Base-by-base conservation (phyloP, 2,113 vertebrate genomes). In the Periophthalmodon schlosseri region DNA sequence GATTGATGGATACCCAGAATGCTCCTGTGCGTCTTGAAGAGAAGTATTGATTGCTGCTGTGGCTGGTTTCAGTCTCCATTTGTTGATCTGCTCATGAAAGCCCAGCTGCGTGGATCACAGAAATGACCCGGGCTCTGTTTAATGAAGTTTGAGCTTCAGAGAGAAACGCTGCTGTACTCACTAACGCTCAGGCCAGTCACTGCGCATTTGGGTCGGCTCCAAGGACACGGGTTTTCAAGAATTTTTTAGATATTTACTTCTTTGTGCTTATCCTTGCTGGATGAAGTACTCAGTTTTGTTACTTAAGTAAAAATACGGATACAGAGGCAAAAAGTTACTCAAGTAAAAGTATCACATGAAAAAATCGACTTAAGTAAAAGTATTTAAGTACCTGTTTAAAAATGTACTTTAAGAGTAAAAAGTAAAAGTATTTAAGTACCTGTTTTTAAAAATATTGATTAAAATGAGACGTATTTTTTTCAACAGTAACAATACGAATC, bases 1-100 rank as follows among this genome's bases (percentile, higher is more conserved):
- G 92, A 93, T 90, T 91, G 91, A 93, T 93, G 90, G 88, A 88
- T 89, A 86, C 83, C 84, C 82, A 84, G 91, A 93, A 84, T 77
- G 87, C 85, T 89, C 75, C 85, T 88, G 91, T 87, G 84, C 79
- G 90, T 93, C 91, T 91, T 82, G 81, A 87, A 92, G 87, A 79
- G 80, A 91, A 80, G 73, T 94, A 93, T 93, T 92, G 92, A 94
- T 93, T 56, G 83, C 81, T 88, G 88, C 83, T 92, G 87, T 86
- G 83, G 77, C 87, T 88, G 88, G 89, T 90, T 92, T 91, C 84
- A 70, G 84, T 78, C 88, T 91, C 85, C 84, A 92, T 94, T 93
- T 91, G 91, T 91, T 91, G 91, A 90, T 91, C 88, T 81, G 87
- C 79, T 67, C 81, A 76, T 88, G 67, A 87, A 86, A 83, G 82